Evolutionary conservation across 2,888 invertebrate species (phyloP).

Genomic region (Synergus itoensis): DNA sequence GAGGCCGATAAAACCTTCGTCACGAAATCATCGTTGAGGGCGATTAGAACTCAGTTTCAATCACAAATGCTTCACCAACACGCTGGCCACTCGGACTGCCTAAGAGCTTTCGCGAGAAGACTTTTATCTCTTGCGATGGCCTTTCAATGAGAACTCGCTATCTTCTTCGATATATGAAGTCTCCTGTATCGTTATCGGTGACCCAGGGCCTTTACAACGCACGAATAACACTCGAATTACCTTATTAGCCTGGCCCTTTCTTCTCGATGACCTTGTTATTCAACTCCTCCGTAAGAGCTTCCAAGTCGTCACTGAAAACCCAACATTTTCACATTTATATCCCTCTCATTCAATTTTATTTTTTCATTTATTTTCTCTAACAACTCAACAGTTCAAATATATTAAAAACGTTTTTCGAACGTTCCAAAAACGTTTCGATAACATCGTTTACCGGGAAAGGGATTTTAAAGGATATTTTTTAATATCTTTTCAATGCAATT

Average conservation of each 20-base stretch:
- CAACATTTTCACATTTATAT: not conserved
- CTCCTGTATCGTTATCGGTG: slow-evolving; percentile 33
- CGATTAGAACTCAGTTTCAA: slow-evolving; percentile 32
- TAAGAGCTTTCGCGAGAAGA: slow-evolving; percentile 45
- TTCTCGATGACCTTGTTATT: not conserved
- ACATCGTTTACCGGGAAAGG: too few relatives aligned
- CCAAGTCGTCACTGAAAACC: slow-evolving; percentile 13
- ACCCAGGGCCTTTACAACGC: slow-evolving; percentile 8
- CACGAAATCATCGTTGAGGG: slow-evolving; percentile 61
- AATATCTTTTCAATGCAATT: too few relatives aligned
- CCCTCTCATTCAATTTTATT: not conserved
- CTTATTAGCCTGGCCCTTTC: not conserved
- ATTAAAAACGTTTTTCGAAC: too few relatives aligned
- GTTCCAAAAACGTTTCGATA: too few relatives aligned
- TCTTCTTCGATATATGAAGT: slow-evolving; percentile 28
- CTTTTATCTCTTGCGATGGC: slow-evolving; percentile 51
- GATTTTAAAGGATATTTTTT: too few relatives aligned
- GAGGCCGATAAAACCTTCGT: slow-evolving; percentile 57
- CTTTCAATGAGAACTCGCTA: slow-evolving; percentile 53
- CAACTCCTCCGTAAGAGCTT: slow-evolving; percentile 1
- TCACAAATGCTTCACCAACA: slow-evolving; percentile 49
- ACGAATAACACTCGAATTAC: slow-evolving; percentile 21
- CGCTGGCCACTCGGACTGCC: slow-evolving; percentile 30
- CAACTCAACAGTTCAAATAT: too few relatives aligned
- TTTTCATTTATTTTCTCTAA: not conserved